A percentile compares a stretch with the other conserved stretches of the same genome.
phyloP scores from a whole-genome alignment of 2,113 vertebrate genomes.

The Corydoras maculifer region DNA sequence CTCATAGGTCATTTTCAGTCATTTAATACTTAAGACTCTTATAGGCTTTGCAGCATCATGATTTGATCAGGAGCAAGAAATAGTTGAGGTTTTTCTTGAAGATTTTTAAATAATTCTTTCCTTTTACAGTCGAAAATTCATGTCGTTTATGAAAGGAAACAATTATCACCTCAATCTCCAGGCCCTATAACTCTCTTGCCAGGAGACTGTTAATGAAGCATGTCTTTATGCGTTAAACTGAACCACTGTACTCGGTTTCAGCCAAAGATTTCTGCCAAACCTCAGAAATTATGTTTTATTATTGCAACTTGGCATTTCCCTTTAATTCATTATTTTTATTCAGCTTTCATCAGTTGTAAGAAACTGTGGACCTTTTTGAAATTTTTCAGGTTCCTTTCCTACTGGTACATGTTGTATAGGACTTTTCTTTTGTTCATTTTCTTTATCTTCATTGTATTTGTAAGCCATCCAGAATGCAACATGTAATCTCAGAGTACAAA shows the following conservation, averaged over 20 bases:
- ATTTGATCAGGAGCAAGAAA: too few species aligned
- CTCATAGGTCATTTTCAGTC: too few species aligned
- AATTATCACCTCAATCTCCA: slow-evolving; percentile 30
- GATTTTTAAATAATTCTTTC: slow-evolving; percentile 27
- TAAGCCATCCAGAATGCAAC: too few species aligned
- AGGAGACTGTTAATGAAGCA: slow-evolving; percentile 28
- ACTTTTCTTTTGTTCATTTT: too few species aligned
- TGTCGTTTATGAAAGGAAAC: slow-evolving; percentile 19
- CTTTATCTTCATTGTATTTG: too few species aligned
- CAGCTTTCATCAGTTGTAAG: slow-evolving; percentile 2
- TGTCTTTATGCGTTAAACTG: slow-evolving; percentile 11
- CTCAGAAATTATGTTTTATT: slow-evolving; percentile 16
- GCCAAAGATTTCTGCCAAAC: slow-evolving; percentile 26
- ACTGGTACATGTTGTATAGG: too few species aligned
- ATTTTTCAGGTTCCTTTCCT: background rate
- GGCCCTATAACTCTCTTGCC: slow-evolving; percentile 18
- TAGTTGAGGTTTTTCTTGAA: too few species aligned
- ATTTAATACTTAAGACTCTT: too few species aligned
- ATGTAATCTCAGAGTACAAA: too few species aligned
- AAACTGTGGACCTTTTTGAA: background rate
- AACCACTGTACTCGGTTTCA: background rate
- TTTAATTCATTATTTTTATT: slow-evolving; percentile 18
- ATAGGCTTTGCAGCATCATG: too few species aligned
- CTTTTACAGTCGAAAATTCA: slow-evolving; percentile 10
- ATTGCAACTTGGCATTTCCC: slow-evolving; percentile 11